phyloP scores from a whole-genome alignment of 2,113 vertebrate genomes.

The Saguinus imperator region DNA sequence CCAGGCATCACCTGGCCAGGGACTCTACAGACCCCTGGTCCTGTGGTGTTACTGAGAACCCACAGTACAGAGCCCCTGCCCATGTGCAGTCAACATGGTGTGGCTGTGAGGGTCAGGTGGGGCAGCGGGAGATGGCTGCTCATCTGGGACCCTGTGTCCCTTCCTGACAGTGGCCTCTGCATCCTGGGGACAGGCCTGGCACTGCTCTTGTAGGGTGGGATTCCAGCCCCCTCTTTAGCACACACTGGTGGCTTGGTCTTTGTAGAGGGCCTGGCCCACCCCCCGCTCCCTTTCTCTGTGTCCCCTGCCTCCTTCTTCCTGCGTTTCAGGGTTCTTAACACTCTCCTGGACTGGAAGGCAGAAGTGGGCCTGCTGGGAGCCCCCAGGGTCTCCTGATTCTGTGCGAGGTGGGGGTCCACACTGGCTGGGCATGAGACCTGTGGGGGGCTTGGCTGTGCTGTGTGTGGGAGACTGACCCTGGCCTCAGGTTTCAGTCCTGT shows the following conservation, averaged over 20 bases:
- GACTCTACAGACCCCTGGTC: neutral
- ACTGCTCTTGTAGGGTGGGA: neutral
- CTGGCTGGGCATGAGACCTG: neutral
- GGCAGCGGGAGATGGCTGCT: neutral
- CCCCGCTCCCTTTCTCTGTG: neutral
- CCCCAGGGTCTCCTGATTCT: neutral
- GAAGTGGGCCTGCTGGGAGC: neutral
- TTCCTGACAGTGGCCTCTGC: neutral
- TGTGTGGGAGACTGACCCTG: neutral
- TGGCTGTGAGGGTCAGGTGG: too few relatives aligned
- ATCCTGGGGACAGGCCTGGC: neutral
- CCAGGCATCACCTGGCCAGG: too few relatives aligned
- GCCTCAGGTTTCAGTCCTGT: neutral
- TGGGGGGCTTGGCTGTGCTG: neutral
- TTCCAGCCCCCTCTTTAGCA: neutral
- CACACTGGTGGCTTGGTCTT: neutral
- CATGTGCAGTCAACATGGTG: neutral
- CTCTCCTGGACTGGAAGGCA: neutral
- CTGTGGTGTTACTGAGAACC: neutral
- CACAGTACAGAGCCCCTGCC: neutral
- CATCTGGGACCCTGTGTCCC: neutral
- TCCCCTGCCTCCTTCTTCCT: neutral
- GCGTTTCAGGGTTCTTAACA: neutral
- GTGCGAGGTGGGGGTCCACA: too few relatives aligned
- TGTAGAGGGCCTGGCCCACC: neutral